Base-by-base conservation (phyloP, 2,797 vertebrate species). In the Morus bassanus region DNA sequence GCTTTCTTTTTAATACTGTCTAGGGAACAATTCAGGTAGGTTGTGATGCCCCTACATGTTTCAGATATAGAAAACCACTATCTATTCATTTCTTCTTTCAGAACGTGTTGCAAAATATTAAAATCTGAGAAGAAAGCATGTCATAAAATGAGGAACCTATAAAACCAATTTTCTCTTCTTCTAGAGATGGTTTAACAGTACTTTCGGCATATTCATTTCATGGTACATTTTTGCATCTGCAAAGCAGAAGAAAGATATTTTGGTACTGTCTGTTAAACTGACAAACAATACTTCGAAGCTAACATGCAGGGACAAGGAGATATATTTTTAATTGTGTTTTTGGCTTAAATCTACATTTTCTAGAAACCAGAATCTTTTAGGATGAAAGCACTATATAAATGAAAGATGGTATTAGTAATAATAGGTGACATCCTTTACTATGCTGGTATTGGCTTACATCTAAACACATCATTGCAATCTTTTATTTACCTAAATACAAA, bases 311-410 rank as follows among this genome's bases (percentile, higher is more conserved):
- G 96, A 96, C 91, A 93, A 92, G 85, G 43, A 94, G 75, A 93
- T 96, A 89, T 87, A 96, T 97, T 95, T 96, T 96, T 95, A 96
- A 97, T 96, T 95, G 93, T 92, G 93, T 96, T 95, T 96, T 96
- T 93, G 76, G 76, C 81, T 96, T 96, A 94, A 95, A 96, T 88
- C 77, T 93, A 89, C 93, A 88, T 96, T 95, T 96, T 95, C 74
- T 76, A 93, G 96, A 97, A 92, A 95, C 83, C 45, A 94, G 59
- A 78, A 78, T 89, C 86, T 96, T 96, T 94, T 95, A 92, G 88
- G 93, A 95, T 96, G 90, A 97, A 97, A 95, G 92, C 45, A 77
- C 53, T 82, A 72, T 93, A 94, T 94, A 97, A 93, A 96, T 91
- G 96, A 97, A 97, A 97, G 88, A 97, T 88, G 80, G 72, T 94